Evolutionary conservation across 2,797 vertebrate species (phyloP), one percentile per base, ranked within the genome.

Genomic region (Alosa sapidissima): DNA sequence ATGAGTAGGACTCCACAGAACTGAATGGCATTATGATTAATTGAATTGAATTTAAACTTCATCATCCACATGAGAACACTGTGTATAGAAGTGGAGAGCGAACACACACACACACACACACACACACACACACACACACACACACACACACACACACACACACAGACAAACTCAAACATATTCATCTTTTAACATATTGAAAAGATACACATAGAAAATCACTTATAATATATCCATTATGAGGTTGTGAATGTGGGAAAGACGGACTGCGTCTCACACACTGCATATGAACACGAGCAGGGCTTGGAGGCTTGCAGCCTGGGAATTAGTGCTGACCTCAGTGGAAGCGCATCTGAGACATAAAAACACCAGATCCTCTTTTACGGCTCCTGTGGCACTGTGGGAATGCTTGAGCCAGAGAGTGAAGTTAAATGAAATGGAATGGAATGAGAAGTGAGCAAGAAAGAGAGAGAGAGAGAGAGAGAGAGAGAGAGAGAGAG

Each of bases 361-460:
- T 72, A 72, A 72, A 72, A 72, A 45, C 11, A 19, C 45, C 41
- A 78, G 72, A 78, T 78, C 14, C 65, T 33, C 3, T 47, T 78
- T 78, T 78, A 78, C 41, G 14, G 36, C 72, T 47, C 72, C 41
- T 78, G 72, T 78, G 72, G 19, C 16, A 78, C 36, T 78, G 0
- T 19, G 72, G 72, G 36, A 78, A 78, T 45, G 36, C 41, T 47
- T 47, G 36, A 47, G 72, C 72, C 72, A 78, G 41, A 47, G 72
- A 78, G 36, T 78, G 47, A 45, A 78, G 36, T n/a, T n/a, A 62
- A 62, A 62, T 47, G 36, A 78, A 45, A 78, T 78, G 72, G 47
- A 47, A 78, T 47, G 16, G 19, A 47, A 47, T 41, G 72, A 78
- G 41, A 16, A 45, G 68, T 1, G 9, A 72, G 36, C 36, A 16